Base-by-base conservation (phyloP, 2,797 vertebrate species). In the Sitta carolinensis region DNA sequence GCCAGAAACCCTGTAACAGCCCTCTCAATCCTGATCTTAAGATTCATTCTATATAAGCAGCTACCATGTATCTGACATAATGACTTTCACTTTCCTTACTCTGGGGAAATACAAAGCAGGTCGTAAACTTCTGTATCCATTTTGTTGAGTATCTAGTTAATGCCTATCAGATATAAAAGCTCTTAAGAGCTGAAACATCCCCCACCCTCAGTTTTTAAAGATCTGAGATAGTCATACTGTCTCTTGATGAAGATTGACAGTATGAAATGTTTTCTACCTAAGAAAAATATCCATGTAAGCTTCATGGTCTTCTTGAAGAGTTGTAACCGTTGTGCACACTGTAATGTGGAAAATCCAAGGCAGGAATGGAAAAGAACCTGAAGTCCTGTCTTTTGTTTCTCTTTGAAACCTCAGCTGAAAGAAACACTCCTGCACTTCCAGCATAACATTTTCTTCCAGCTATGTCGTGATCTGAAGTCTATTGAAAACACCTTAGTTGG, bases 1-100 rank as follows among this genome's bases (percentile, higher is more conserved):
- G 83, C 40, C 78, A 95, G 77, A 92, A 93, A 48, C 74, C 52
- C 76, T 61, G 2, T 3, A 84, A 87, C 16, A 93, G 58, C 29
- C 29, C 58, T 81, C 94, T 72, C 79, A 92, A 93, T 45, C 68
- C 58, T 25, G n/a, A 78, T 79, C 50, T 73, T 67, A 61, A 45
- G 34, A 87, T 64, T 76, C 80, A 81, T 45, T 80, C 62, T 61
- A n/a, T 8, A 82, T 45, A 72, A 93, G 45, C 42, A 75, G 78
- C 19, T 79, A 47, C 36, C 90, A 62, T 12, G 19, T 15, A 87
- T 55, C 64, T 73, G 66, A 90, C 34, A 25, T 55, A 93, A 0
- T 47, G 64, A 76, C n/a, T 69, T 69, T 32, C 48, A 72, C 36
- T 50, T 40, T 15, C 67, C 42, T 52, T 84, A 36, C 36, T 81